Percentiles rank a stretch among this genome's conserved stretches.
Conservation (phyloP, 2,797 vertebrate species). For the Pseudomugil gertrudae region DNA sequence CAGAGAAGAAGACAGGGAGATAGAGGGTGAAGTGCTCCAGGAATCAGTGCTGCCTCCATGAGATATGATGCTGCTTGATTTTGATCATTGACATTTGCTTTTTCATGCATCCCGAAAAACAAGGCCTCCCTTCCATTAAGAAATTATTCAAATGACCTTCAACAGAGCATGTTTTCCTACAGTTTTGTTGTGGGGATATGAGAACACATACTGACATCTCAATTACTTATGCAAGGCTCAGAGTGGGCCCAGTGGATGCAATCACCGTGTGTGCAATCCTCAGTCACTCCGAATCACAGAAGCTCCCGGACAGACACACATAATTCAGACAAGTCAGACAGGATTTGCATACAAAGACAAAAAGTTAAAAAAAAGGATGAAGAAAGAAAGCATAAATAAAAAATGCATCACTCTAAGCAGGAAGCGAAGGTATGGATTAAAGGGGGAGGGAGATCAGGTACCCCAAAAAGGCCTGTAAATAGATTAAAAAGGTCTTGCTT, state of each 20-base stretch:
- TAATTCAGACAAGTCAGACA: constrained; percentile 83
- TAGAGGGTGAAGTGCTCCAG: constrained; percentile 76
- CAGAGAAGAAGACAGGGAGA: constrained; percentile 67
- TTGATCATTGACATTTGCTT: constrained; percentile 86
- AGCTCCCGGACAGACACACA: constrained; percentile 82
- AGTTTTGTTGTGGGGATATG: constrained; percentile 83
- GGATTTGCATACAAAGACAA: constrained; percentile 84
- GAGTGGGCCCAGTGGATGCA: constrained; percentile 84
- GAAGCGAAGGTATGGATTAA: constrained; percentile 51
- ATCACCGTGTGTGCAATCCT: constrained; percentile 81
- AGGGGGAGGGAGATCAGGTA: constrained; percentile 22
- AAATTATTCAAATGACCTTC: constrained; percentile 87
- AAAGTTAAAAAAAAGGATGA: constrained; percentile 36
- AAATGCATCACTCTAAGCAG: constrained; percentile 67
- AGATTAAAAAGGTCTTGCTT: constrained; percentile 70
- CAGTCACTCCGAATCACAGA: constrained; percentile 83
- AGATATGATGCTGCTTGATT: constrained; percentile 83
- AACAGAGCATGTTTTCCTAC: constrained; percentile 83
- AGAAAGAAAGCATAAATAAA: constrained; percentile 71
- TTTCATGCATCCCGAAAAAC: constrained; percentile 82
- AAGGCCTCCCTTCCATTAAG: constrained; percentile 82
- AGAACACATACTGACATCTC: constrained; percentile 85
- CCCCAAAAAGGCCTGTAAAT: constrained; percentile 51
- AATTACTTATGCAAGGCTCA: constrained; percentile 85
- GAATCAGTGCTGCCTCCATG: constrained; percentile 76